These are phyloP conservation scores for Leptinotarsa peninsularis DNA, from an alignment of 2,888 invertebrate genomes.

Conservation along the genomic window DNA sequence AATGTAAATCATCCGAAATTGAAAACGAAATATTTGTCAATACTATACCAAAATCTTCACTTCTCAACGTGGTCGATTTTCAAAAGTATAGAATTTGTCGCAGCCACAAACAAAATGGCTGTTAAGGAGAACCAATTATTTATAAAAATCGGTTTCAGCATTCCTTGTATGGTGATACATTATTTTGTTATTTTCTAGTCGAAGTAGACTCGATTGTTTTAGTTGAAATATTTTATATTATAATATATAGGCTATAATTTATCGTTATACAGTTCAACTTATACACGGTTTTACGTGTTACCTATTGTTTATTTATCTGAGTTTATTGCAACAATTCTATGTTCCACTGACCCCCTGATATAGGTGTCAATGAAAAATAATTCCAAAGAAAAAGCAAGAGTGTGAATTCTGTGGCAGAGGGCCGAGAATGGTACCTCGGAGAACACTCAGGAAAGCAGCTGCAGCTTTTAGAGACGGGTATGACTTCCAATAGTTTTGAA, in stretches of 20 bases:
- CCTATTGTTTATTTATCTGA: background rate
- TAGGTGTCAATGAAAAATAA: too few relatives aligned
- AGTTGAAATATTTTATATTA: background rate
- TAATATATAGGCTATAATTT: background rate
- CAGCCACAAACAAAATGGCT: background rate
- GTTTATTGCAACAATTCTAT: background rate
- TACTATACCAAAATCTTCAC: too few relatives aligned
- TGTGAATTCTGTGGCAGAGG: too few relatives aligned
- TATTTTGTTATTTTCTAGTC: conserved; percentile 31
- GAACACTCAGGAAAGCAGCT: too few relatives aligned
- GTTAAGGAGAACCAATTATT: background rate
- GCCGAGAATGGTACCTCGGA: too few relatives aligned
- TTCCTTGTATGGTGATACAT: conserved; percentile 34
- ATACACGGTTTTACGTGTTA: background rate
- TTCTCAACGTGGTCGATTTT: background rate
- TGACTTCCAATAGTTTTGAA: too few relatives aligned
- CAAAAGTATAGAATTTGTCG: background rate
- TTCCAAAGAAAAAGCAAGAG: too few relatives aligned
- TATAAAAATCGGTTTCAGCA: conserved; percentile 22
- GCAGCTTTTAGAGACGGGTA: too few relatives aligned
- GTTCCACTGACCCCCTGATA: too few relatives aligned
- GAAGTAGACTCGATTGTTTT: background rate
- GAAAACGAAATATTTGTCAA: too few relatives aligned
- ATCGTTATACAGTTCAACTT: background rate
- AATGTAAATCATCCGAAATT: too few relatives aligned